Base-by-base conservation (phyloP, 23 tunicate genomes). In the Halocynthia aurantium region DNA sequence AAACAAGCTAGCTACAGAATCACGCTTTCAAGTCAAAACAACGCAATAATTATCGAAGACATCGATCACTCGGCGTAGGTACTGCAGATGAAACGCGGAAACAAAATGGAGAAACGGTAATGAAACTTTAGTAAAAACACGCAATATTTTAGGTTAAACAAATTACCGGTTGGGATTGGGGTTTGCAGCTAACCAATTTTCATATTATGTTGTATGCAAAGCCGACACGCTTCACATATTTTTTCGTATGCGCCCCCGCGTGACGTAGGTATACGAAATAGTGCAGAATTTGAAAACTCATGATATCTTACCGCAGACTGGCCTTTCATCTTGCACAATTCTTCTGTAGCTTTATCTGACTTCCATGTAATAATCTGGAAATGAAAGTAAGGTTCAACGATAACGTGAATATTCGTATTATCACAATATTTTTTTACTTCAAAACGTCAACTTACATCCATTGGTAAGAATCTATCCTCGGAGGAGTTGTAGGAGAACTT, bases 291-390 rank as follows among this genome's bases (percentile, higher is more conserved):
- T 75, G 52, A 0, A 65, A 68, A n/a, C 64, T 31, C 44, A 31
- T 31, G 44, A 31, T 31, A 31, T 31, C 64, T 79, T 73, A 89
- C 96, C 84, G 80, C 75, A 22, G 83, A 22, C 56, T 89, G 82
- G 19, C 96, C 96, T 75, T 89, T 89, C 96, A 84, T 75, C 15
- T 17, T 15, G 75, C 96, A 89, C 12, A 89, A 62, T 5, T 75
- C 75, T 50, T 57, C 70, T 19, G 88, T 73, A 51, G 69, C 61
- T n/a, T 69, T 13, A 19, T 80, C 63, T 22, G 96, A 83, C 51
- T 80, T 72, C 96, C 96, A 89, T 31, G 85, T 84, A 8, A 64
- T 55, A 58, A 76, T 69, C 96, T 89, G 53, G 55, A 68, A 68
- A 73, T 22, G n/a, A 17, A 73, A 60, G 53, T 52, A 73, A 40